Evolutionary conservation across 2,888 invertebrate genomes (phyloP).

Genomic region (Neocrepidodera transversa): DNA sequence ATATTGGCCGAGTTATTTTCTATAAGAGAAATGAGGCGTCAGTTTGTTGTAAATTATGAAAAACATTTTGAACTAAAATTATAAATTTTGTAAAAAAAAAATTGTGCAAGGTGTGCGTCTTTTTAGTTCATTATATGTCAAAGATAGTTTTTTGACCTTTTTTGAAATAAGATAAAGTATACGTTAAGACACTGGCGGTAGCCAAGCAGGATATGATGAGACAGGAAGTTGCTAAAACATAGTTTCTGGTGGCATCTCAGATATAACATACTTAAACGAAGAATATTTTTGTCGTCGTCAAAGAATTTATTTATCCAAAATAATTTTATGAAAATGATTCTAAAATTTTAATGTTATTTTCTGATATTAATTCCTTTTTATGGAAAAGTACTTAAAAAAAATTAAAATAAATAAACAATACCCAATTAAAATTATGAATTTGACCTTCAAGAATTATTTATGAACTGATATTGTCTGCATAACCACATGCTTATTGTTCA

Average conservation of each 20-base stretch:
- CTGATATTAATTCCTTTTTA: too few species aligned
- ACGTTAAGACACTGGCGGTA: not conserved
- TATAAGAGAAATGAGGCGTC: too few species aligned
- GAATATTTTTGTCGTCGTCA: not conserved
- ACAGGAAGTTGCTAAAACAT: slow-evolving; percentile 13
- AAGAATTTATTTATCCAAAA: too few species aligned
- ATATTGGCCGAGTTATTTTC: too few species aligned
- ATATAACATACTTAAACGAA: slow-evolving; percentile 4
- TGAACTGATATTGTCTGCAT: slow-evolving; percentile 18
- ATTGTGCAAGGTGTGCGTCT: too few species aligned
- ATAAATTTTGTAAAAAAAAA: too few species aligned
- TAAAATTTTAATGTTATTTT: too few species aligned
- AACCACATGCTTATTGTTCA: slow-evolving; percentile 16
- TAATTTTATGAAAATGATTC: too few species aligned
- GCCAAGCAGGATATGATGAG: slow-evolving; percentile 7
- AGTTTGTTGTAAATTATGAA: too few species aligned
- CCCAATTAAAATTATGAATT: slow-evolving; percentile 28
- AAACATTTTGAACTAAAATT: too few species aligned
- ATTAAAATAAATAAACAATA: slow-evolving; percentile 28
- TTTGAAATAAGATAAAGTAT: slow-evolving; percentile 3
- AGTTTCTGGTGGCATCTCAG: slow-evolving; percentile 8
- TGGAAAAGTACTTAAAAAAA: slow-evolving; percentile 22
- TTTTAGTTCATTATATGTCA: too few species aligned
- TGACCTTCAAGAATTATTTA: slow-evolving; percentile 22
- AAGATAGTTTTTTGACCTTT: slow-evolving; percentile 4